Conservation (phyloP, 1,140 invertebrate genomes). For the Trinorchestia longiramus region DNA sequence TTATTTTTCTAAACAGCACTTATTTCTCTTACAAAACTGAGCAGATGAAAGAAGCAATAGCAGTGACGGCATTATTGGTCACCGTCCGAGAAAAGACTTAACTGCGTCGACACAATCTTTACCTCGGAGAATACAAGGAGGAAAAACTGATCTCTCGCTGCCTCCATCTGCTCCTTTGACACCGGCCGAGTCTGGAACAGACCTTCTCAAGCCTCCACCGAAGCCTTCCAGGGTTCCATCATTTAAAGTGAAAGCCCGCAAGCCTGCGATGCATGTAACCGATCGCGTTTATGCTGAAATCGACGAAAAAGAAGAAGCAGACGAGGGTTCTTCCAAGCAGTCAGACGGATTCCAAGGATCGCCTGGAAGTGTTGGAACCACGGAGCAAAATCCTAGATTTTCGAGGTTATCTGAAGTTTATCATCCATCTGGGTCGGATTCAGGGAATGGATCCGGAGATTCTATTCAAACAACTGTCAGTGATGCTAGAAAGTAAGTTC, state of each 20-base stretch:
- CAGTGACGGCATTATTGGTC: slow-evolving; percentile 62
- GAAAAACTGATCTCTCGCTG: slow-evolving; percentile 4
- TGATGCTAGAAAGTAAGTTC: slow-evolving; percentile 70
- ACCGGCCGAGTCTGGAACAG: slow-evolving; percentile 7
- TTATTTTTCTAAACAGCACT: not conserved
- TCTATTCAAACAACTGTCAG: slow-evolving; percentile 79
- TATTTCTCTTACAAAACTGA: not conserved
- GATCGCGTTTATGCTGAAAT: slow-evolving; percentile 66
- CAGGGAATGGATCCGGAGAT: slow-evolving; percentile 88
- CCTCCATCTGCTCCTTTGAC: slow-evolving; percentile 56
- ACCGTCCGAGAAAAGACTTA: slow-evolving; percentile 53
- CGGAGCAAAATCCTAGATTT: slow-evolving; percentile 58
- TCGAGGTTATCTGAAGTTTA: slow-evolving; percentile 72
- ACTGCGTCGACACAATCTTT: slow-evolving; percentile 60
- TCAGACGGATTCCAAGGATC: slow-evolving; percentile 53
- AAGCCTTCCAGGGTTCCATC: slow-evolving; percentile 66
- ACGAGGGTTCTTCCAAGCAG: slow-evolving; percentile 60
- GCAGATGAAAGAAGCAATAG: slow-evolving; percentile 62
- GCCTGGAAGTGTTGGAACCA: not conserved
- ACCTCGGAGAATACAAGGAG: slow-evolving; percentile 60
- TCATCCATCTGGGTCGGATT: slow-evolving; percentile 86
- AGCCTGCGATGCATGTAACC: slow-evolving; percentile 55
- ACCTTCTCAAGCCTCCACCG: slow-evolving; percentile 57
- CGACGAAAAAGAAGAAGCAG: slow-evolving; percentile 63
- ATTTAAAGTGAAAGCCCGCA: slow-evolving; percentile 64